Evolutionary conservation across 1,140 invertebrate species (phyloP).

Genomic region (Atta colombica): DNA sequence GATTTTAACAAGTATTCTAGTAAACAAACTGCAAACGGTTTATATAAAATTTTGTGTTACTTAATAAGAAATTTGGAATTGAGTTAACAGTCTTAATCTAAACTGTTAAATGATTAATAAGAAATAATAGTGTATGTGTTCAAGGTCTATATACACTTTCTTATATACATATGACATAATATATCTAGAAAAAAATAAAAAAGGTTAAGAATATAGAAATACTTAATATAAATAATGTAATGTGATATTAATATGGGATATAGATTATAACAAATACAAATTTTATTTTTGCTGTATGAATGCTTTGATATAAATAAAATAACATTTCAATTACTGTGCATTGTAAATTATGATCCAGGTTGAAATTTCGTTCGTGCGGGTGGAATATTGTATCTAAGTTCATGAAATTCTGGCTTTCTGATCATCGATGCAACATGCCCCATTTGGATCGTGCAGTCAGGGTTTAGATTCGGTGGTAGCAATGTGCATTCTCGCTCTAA

Average conservation of each 20-base stretch:
- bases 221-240: background rate
- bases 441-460: constrained; percentile 95
- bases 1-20: constrained; percentile 87
- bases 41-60: constrained; percentile 86
- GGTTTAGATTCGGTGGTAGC: constrained; percentile 92
- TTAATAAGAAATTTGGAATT: constrained; percentile 70
- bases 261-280: constrained; percentile 23
- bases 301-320: constrained; percentile 23
- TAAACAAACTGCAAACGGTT: constrained; percentile 86
- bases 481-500: constrained; percentile 96
- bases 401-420: constrained; percentile 88
- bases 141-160: background rate
- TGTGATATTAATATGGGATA: background rate
- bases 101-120: background rate
- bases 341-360: constrained; percentile 56
- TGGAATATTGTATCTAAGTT: constrained; percentile 89
- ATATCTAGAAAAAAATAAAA: background rate
- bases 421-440: constrained; percentile 94
- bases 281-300: constrained; percentile 38
- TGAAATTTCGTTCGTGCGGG: constrained; percentile 90
- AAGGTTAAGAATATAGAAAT: constrained; percentile 22
- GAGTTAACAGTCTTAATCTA: constrained; percentile 10
- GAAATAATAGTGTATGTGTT: constrained; percentile 6
- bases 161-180: background rate
- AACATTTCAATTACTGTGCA: background rate